A percentile compares a stretch with the other conserved stretches of the same genome.
Conservation (phyloP, 1,140 invertebrate genomes). For the Vollenhovia emeryi region DNA sequence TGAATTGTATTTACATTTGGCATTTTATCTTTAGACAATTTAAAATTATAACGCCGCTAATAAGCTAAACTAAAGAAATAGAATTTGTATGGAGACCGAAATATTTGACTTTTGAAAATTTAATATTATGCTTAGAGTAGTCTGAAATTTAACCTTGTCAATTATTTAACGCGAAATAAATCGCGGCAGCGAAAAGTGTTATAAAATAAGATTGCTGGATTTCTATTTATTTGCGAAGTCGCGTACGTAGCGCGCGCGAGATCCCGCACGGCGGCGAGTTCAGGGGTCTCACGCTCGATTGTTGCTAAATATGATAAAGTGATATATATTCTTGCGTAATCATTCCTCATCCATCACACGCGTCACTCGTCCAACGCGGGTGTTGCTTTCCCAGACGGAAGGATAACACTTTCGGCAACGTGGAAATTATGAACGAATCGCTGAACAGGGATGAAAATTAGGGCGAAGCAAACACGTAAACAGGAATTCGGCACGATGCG, state of each 20-base stretch:
- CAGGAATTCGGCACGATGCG: background rate
- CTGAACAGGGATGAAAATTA: background rate
- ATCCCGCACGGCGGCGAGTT: conserved; percentile 30
- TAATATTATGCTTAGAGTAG: background rate
- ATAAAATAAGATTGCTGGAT: conserved; percentile 5
- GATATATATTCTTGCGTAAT: conserved; percentile 66
- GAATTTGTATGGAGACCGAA: background rate
- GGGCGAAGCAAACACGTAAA: background rate
- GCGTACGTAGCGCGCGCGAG: background rate
- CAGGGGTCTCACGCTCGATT: conserved; percentile 57
- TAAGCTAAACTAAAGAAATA: conserved; percentile 7
- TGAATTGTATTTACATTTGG: conserved; percentile 8
- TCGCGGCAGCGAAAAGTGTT: background rate
- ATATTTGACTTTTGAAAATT: background rate
- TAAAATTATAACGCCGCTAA: conserved; percentile 4
- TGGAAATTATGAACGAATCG: conserved; percentile 30
- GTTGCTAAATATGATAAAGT: conserved; percentile 72
- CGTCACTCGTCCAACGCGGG: conserved; percentile 54
- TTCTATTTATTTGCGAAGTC: conserved; percentile 13
- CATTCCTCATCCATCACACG: conserved; percentile 71
- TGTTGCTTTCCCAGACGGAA: conserved; percentile 72
- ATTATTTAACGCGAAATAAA: background rate
- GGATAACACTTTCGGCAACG: conserved; percentile 45
- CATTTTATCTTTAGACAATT: conserved; percentile 25
- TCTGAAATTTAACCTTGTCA: conserved; percentile 7